Conservation (phyloP, 2,888 invertebrate genomes). For the Eristalis arbustorum region DNA sequence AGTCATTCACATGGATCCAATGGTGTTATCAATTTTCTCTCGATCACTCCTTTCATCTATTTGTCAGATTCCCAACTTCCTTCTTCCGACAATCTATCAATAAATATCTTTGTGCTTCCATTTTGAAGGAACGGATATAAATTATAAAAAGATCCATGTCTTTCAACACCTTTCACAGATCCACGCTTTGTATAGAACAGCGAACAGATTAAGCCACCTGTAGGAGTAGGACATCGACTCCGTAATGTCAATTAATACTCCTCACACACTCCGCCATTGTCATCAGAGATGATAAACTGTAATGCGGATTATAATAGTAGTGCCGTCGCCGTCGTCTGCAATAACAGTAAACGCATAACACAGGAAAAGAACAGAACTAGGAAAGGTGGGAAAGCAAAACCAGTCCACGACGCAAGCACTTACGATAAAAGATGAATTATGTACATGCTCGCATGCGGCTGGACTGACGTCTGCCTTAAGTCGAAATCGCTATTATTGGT, state of each 20-base stretch:
- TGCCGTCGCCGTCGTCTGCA: conserved; percentile 9
- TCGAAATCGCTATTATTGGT: conserved; percentile 38
- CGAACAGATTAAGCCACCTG: conserved; percentile 34
- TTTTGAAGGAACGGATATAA: neutral
- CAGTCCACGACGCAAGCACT: conserved; percentile 41
- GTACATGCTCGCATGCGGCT: conserved; percentile 26
- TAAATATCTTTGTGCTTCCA: neutral
- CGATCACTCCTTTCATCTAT: neutral
- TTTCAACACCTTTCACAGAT: conserved; percentile 7
- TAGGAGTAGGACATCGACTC: conserved; percentile 46
- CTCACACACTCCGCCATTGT: conserved; percentile 4
- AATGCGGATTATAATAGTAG: conserved; percentile 40
- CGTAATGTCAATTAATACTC: conserved; percentile 33
- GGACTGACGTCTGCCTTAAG: conserved; percentile 34
- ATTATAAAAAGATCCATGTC: neutral
- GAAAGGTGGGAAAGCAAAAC: conserved; percentile 34
- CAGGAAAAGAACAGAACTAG: neutral
- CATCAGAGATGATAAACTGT: conserved; percentile 42
- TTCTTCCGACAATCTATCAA: neutral
- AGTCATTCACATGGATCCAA: neutral
- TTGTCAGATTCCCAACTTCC: neutral
- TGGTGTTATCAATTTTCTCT: neutral
- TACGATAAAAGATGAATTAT: conserved; percentile 31
- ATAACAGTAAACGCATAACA: conserved; percentile 55
- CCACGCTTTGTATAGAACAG: conserved; percentile 26